Evolutionary conservation across 2,797 vertebrate genomes (phyloP).

Genomic region (Knipowitschia caucasica): DNA sequence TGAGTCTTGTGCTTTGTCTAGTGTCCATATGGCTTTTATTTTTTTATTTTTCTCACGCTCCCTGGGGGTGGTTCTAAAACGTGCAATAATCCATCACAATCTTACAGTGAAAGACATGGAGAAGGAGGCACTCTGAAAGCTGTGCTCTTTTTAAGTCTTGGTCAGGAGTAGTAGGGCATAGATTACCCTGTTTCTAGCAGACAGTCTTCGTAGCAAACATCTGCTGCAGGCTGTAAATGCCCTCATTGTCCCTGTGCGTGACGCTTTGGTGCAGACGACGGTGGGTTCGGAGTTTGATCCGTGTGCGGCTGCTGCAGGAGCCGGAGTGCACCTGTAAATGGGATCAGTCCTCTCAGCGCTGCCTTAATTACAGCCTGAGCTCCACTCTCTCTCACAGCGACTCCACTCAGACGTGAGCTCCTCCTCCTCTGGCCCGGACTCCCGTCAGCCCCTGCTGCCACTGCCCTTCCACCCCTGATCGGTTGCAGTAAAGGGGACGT

Average conservation of each 20-base stretch:
- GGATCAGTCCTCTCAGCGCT: conserved; percentile 68
- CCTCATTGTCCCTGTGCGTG: too few relatives aligned
- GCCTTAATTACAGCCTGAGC: conserved; percentile 67
- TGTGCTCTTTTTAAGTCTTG: too few relatives aligned
- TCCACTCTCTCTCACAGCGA: conserved; percentile 50
- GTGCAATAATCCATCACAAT: too few relatives aligned
- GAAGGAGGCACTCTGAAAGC: too few relatives aligned
- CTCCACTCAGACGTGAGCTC: conserved; percentile 44
- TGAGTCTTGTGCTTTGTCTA: too few relatives aligned
- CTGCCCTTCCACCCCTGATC: conserved; percentile 67
- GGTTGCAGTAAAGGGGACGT: conserved; percentile 65
- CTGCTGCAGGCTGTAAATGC: background rate
- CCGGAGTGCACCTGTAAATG: conserved; percentile 66
- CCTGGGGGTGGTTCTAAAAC: too few relatives aligned
- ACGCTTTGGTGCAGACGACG: background rate
- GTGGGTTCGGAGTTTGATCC: background rate
- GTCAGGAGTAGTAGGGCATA: too few relatives aligned
- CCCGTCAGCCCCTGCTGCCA: conserved; percentile 62
- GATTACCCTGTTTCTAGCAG: too few relatives aligned
- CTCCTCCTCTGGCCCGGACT: conserved; percentile 49
- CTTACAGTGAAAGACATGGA: too few relatives aligned
- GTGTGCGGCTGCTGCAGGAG: conserved; percentile 35
- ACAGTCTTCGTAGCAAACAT: too few relatives aligned
- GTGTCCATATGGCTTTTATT: too few relatives aligned
- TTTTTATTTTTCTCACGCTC: too few relatives aligned